These are phyloP conservation scores for Nomada ferruginata DNA, from an alignment of 2,888 invertebrate genomes.

Conservation along the genomic window DNA sequence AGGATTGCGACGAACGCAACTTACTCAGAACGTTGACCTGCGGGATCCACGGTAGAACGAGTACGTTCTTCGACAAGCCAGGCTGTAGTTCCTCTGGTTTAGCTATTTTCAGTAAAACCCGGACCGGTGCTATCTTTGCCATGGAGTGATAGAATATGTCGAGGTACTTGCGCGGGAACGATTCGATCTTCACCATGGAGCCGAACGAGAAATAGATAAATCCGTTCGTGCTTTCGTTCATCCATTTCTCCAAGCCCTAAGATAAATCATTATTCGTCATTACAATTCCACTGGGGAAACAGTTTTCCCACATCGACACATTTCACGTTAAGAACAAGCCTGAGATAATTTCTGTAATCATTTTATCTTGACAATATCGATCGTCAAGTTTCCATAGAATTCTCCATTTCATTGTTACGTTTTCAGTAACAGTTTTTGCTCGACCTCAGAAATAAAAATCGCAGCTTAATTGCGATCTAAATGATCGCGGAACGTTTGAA, in stretches of 20 bases:
- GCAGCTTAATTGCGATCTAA: too few relatives aligned
- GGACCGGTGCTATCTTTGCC: conserved; percentile 75
- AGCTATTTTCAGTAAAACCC: conserved; percentile 76
- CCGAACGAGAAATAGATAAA: conserved; percentile 82
- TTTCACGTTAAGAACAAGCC: too few relatives aligned
- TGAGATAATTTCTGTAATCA: too few relatives aligned
- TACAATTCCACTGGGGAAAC: neutral
- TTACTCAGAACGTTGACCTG: conserved; percentile 78
- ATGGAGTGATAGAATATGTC: conserved; percentile 74
- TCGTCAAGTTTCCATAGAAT: too few relatives aligned
- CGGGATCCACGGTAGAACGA: conserved; percentile 74
- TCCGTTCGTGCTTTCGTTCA: conserved; percentile 78
- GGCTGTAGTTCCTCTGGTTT: conserved; percentile 71
- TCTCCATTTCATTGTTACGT: too few relatives aligned
- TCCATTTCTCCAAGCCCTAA: conserved; percentile 79
- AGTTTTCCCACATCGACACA: too few relatives aligned
- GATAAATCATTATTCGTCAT: neutral
- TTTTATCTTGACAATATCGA: too few relatives aligned
- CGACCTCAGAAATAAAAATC: too few relatives aligned
- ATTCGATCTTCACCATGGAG: conserved; percentile 78
- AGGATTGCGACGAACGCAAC: conserved; percentile 17
- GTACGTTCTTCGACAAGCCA: conserved; percentile 76
- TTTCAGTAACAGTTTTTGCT: too few relatives aligned
- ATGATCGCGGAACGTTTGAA: too few relatives aligned
- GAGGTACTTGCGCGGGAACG: conserved; percentile 70